Evolutionary conservation across 1,140 invertebrate species (phyloP).

Genomic region (Phenacoccus solenopsis): DNA sequence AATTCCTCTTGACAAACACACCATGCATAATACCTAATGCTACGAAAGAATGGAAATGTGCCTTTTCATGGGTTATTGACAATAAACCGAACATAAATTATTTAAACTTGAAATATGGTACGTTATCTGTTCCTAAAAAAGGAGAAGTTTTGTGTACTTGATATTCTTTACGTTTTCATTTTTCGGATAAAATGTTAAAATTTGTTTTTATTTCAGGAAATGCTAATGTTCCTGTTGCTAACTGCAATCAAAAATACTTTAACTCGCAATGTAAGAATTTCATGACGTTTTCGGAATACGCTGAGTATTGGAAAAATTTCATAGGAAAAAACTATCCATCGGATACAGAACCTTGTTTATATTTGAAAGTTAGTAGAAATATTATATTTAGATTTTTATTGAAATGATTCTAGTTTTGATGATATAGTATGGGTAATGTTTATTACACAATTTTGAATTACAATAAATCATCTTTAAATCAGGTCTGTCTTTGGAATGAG

Average conservation of each 20-base stretch:
- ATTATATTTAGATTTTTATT: not conserved
- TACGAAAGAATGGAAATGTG: conserved; percentile 20
- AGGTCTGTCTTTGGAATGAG: not conserved
- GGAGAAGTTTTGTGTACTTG: too few species aligned
- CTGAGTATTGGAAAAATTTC: conserved; percentile 50
- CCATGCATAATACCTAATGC: not conserved
- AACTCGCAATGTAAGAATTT: conserved; percentile 56
- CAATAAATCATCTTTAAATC: not conserved
- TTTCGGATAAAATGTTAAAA: not conserved
- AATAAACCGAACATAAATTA: not conserved
- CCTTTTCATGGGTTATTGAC: conserved; percentile 20
- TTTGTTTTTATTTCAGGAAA: conserved; percentile 34
- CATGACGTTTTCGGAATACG: conserved; percentile 52
- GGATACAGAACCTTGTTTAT: conserved; percentile 37
- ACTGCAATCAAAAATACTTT: conserved; percentile 58
- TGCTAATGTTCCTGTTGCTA: conserved; percentile 54
- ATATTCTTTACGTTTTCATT: not conserved
- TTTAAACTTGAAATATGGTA: not conserved
- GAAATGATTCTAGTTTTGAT: not conserved
- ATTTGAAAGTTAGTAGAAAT: conserved; percentile 35
- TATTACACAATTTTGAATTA: not conserved
- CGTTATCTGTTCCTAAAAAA: too few species aligned
- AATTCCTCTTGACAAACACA: not conserved
- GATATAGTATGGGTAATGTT: not conserved
- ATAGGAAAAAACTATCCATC: conserved; percentile 34